Percentiles rank a stretch among this genome's conserved stretches.
These are phyloP conservation scores for Gobio occitaniae DNA, from an alignment of 2,797 vertebrate species.

Conservation along the genomic window DNA sequence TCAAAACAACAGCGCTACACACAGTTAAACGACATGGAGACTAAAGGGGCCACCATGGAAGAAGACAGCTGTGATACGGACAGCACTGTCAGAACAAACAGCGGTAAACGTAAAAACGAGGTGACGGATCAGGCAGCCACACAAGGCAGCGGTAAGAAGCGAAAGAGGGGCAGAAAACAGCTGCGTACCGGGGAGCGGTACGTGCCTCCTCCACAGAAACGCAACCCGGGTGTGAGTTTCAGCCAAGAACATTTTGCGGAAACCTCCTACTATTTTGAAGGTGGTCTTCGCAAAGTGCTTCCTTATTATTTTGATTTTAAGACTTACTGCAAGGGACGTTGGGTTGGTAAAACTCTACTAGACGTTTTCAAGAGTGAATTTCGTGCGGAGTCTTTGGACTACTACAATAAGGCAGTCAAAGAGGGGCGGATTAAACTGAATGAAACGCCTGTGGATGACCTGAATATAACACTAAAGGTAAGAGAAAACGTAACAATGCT, in stretches of 20 bases:
- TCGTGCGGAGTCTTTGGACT: slow-evolving; percentile 85
- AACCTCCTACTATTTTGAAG: slow-evolving; percentile 92
- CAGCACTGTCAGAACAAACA: slow-evolving; percentile 7
- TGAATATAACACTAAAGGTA: slow-evolving; percentile 90
- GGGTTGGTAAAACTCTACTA: slow-evolving; percentile 89
- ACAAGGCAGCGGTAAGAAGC: slow-evolving; percentile 67
- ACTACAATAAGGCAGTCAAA: slow-evolving; percentile 84
- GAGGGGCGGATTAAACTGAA: slow-evolving; percentile 92
- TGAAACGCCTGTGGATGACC: slow-evolving; percentile 82
- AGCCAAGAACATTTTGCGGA: slow-evolving; percentile 87
- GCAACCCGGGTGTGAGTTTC: slow-evolving; percentile 88
- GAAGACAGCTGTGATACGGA: not conserved
- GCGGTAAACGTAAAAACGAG: slow-evolving; percentile 70
- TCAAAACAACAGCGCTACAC: not conserved
- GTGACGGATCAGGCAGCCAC: slow-evolving; percentile 55
- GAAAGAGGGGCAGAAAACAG: slow-evolving; percentile 74
- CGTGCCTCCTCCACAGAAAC: slow-evolving; percentile 90
- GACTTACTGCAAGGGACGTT: slow-evolving; percentile 97
- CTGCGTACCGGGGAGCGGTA: slow-evolving; percentile 79
- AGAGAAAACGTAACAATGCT: slow-evolving; percentile 25
- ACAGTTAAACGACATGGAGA: not conserved
- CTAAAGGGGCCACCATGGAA: slow-evolving; percentile 7
- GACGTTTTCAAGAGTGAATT: slow-evolving; percentile 93
- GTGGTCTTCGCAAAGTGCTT: slow-evolving; percentile 90
- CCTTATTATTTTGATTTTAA: slow-evolving; percentile 94